Base-by-base conservation (phyloP, 2,113 vertebrate genomes). In the Colinus virginianus region DNA sequence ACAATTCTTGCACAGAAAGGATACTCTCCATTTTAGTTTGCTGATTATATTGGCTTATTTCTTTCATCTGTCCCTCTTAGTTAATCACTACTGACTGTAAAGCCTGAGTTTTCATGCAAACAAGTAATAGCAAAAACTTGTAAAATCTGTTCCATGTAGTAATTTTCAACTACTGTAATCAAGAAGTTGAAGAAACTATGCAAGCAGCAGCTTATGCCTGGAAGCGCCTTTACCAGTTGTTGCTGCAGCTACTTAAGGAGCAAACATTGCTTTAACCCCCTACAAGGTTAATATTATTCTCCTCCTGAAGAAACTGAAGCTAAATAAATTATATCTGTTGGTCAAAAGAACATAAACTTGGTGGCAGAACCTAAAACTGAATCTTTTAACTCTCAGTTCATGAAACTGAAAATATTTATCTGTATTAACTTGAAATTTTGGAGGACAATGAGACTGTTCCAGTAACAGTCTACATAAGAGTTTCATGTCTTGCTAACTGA, bases 1-100 rank as follows among this genome's bases (percentile, higher is more conserved):
- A 14, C 43, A 63, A 25, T 36, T 84, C 32, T 45, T 61, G 22
- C 15, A 64, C 25, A 66, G 53, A 64, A 84, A 61, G 7, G 17
- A 63, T 43, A 30, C 4, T 63, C 75, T 61, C 20, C 18, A 23
- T 66, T 48, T 78, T 4, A 51, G 49, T 45, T 28, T 18, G 34
- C 34, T 25, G 36, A n/a, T 26, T 26, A 5, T 6, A 64, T 9
- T 53, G 19, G 17, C 32, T 0, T 0, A 18, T 11, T 62, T 81
- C 84, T 13, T 51, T 86, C 49, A 71, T 40, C 21, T 19, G 1
- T 43, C 12, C 34, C 9, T 63, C 68, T n/a, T 67, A 63, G 4
- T 49, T 42, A 23, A 16, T 64, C 64, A 70, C 36, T 2, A 45
- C 13, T 7, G 53, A 77, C 26, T 66, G n/a, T 74, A 45, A 26